phyloP scores from a whole-genome alignment of 2,113 vertebrate genomes.

The Catharus minimus region DNA sequence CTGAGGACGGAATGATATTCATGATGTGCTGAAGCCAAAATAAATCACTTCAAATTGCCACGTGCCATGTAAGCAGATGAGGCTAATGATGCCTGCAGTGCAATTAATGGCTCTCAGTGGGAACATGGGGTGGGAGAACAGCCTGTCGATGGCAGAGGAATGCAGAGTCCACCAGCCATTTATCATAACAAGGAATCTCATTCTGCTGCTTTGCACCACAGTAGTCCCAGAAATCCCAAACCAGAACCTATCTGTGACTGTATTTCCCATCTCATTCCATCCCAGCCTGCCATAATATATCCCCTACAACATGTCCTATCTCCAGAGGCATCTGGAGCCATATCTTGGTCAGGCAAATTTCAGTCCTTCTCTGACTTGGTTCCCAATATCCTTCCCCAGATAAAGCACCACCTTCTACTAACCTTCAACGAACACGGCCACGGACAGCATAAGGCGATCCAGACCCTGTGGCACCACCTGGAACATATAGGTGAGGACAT shows the following conservation, averaged over 20 bases:
- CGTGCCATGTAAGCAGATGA: not conserved
- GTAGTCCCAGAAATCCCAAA: not conserved
- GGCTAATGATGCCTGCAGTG: not conserved
- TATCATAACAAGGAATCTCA: not conserved
- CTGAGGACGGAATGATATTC: not conserved
- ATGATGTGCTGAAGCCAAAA: not conserved
- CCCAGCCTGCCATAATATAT: not conserved
- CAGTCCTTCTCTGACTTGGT: not conserved
- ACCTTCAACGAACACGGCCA: constrained; percentile 91
- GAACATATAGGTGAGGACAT: constrained; percentile 70
- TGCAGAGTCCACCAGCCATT: not conserved
- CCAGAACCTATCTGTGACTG: not conserved
- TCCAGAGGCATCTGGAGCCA: not conserved
- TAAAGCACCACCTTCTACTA: not conserved
- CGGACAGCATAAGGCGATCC: constrained; percentile 79
- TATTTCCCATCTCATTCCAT: not conserved
- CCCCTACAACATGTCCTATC: rapidly evolving
- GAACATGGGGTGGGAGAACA: not conserved
- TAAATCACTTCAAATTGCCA: not conserved
- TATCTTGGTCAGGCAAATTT: not conserved
- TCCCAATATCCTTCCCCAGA: not conserved
- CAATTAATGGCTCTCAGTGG: not conserved
- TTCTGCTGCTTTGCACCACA: not conserved
- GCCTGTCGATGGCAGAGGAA: not conserved
- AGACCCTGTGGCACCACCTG: constrained; percentile 74